Conservation (phyloP, 2,797 vertebrate species). For the Halcyon badia region DNA sequence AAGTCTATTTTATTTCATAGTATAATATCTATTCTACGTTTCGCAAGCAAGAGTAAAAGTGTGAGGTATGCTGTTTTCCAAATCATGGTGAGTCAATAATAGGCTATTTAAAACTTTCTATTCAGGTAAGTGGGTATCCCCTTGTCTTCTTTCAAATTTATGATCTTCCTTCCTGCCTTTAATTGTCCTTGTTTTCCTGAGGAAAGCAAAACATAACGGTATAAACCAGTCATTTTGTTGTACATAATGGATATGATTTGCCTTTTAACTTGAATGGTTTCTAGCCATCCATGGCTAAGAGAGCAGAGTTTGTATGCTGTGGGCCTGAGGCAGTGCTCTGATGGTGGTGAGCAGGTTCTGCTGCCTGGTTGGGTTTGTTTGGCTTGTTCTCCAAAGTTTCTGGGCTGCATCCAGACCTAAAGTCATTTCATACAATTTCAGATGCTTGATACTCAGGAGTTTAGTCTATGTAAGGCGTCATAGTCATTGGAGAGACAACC, state of each 20-base stretch:
- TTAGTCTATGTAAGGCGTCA: not conserved
- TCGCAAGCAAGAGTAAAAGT: not conserved
- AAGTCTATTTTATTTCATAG: not conserved
- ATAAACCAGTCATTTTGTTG: not conserved
- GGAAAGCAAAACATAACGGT: constrained; percentile 48
- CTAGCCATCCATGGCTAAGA: not conserved
- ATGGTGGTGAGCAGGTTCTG: not conserved
- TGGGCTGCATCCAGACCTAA: not conserved
- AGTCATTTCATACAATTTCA: not conserved
- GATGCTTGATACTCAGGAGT: not conserved
- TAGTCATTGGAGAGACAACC: not conserved
- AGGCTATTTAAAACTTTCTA: constrained; percentile 41
- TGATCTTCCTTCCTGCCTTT: constrained; percentile 41
- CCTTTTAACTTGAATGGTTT: not conserved
- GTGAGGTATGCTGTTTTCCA: not conserved
- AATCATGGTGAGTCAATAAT: not conserved
- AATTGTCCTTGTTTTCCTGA: constrained; percentile 44
- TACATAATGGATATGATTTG: not conserved
- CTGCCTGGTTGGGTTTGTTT: not conserved
- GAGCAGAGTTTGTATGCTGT: not conserved
- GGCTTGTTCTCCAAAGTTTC: not conserved
- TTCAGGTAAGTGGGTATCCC: constrained; percentile 36
- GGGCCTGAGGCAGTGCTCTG: not conserved
- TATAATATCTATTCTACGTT: not conserved
- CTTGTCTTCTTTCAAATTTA: constrained; percentile 31